phyloP scores from a whole-genome alignment of 53 echinoderm and acorn worm genomes.

The Stichopus horrens region DNA sequence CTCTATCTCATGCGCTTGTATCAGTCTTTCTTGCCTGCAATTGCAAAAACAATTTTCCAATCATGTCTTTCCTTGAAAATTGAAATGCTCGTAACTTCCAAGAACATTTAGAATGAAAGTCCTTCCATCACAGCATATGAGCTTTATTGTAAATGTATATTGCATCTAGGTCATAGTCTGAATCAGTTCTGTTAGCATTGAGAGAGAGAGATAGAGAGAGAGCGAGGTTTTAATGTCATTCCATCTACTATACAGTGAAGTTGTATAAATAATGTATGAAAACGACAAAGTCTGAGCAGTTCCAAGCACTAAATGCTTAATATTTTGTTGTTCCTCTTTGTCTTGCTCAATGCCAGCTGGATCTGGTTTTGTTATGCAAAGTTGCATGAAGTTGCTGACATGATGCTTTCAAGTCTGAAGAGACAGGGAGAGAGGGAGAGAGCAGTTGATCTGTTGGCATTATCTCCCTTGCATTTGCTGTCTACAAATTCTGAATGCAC shows the following conservation, averaged over 20 bases:
- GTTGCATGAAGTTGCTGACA: neutral
- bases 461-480: neutral
- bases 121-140: neutral
- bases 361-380: neutral
- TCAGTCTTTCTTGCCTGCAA: too few relatives aligned
- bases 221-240: too few relatives aligned
- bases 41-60: too few relatives aligned
- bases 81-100: neutral
- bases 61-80: neutral
- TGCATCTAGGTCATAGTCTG: neutral
- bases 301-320: too few relatives aligned
- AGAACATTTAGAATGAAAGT: neutral
- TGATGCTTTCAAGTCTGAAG: neutral
- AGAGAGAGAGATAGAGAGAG: too few relatives aligned
- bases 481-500: neutral
- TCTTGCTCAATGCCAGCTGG: neutral
- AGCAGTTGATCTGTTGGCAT: neutral
- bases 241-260: too few relatives aligned
- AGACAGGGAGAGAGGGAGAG: neutral
- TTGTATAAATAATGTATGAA: too few relatives aligned
- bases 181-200: too few relatives aligned
- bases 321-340: too few relatives aligned
- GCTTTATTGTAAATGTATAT: neutral
- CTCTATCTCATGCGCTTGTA: too few relatives aligned
- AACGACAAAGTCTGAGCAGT: too few relatives aligned